Percentiles rank a stretch among this genome's conserved stretches.
These are phyloP conservation scores for Aspidiotus destructor DNA, from an alignment of 2,888 invertebrate genomes.

Conservation along the genomic window DNA sequence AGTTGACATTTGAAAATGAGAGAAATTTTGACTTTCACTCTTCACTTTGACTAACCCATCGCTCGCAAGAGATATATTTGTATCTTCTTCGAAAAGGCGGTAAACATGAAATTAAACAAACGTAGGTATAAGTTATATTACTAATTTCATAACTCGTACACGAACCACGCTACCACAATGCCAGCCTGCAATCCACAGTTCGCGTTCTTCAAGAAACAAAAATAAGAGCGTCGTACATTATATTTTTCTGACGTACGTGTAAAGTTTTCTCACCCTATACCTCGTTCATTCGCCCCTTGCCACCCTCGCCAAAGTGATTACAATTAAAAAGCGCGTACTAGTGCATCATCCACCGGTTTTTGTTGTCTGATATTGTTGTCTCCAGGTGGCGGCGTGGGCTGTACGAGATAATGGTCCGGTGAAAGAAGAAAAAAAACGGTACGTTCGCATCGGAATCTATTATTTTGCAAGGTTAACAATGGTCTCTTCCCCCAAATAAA, in stretches of 20 bases:
- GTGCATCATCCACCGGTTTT: conserved; percentile 3
- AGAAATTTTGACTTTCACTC: no score
- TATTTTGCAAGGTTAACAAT: neutral
- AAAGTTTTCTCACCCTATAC: neutral
- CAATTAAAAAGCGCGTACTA: neutral
- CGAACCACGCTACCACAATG: no score
- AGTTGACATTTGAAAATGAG: no score
- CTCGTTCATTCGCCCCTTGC: neutral
- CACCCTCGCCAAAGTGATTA: conserved; percentile 3
- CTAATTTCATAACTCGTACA: no score
- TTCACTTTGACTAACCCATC: no score
- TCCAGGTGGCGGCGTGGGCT: conserved; percentile 4
- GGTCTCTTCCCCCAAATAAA: conserved; percentile 2
- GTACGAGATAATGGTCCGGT: neutral
- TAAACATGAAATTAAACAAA: no score
- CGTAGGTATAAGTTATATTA: no score
- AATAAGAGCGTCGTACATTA: no score
- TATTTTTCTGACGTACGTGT: neutral
- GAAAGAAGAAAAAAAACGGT: conserved; percentile 2
- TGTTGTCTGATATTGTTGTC: neutral
- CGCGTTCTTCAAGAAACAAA: no score
- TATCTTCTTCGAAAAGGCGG: no score
- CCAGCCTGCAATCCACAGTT: no score
- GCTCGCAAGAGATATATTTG: no score
- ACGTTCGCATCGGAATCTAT: conserved; percentile 1